Evolutionary conservation across 2,888 invertebrate species (phyloP), one percentile per base, ranked within the genome.

Genomic region (Ceriagrion tenellum): DNA sequence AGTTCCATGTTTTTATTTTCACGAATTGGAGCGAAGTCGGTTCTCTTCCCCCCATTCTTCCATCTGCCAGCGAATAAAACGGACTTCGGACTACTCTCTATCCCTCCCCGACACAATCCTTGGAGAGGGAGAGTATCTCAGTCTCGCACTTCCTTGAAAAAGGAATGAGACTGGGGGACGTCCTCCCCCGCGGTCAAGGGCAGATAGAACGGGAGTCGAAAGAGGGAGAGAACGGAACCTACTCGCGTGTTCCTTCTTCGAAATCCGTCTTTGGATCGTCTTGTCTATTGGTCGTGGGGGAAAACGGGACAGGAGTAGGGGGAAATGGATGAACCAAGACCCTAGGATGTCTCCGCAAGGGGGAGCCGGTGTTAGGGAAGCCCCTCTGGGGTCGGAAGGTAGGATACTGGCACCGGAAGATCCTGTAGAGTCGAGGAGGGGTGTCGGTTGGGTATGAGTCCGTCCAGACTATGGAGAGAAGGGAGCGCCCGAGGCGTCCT

Each of bases 201-300:
- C 30, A 3, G 35, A 81, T 26, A 18, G 81, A 18, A 26, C 12
- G 18, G 81, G 81, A 16, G 35, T 69, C 26, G 35, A 6, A 23
- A 16, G 35, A 13, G 16, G 81, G 59, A 59, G 59, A 59, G 2
- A 16, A 16, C 2, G 59, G 59, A 16, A 59, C 59, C 59, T 59
- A 10, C 13, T 59, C 81, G 30, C 81, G 81, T 81, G 81, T 16
- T 35, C 16, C 81, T 12, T 81, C 30, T n/a, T 13, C 81, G 81
- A 81, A 81, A 81, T 81, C 81, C 81, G 12, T 81, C 81, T 30
- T 81, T 26, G 81, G 16, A 81, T 81, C 81, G 81, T 81, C 81
- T 30, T 81, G 35, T 35, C 81, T 69, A 3, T n/a, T 35, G 81
- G 12, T 3, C 2, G 81, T 81, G 81, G n/a, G 69, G 23, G 69